phyloP scores from a whole-genome alignment of 2,797 vertebrate genomes.

The Brotogeris chrysoptera region DNA sequence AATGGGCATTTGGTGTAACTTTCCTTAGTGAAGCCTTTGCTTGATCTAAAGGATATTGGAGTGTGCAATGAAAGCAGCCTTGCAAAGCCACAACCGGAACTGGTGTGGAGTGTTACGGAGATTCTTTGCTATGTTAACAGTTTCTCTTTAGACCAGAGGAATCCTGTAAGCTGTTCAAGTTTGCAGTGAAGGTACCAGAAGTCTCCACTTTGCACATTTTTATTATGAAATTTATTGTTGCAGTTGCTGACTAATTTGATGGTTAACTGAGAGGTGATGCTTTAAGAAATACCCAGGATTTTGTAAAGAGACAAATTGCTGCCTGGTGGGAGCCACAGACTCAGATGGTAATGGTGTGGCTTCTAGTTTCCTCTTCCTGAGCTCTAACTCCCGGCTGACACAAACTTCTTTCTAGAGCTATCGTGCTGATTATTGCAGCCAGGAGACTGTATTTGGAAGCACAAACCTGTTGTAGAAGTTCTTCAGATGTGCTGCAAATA shows the following conservation, averaged over 20 bases:
- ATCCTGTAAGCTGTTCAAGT: neutral
- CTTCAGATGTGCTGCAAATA: constrained; percentile 22
- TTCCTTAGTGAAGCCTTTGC: neutral
- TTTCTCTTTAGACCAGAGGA: neutral
- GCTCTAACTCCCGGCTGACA: neutral
- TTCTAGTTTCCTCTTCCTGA: neutral
- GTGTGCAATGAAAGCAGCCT: neutral
- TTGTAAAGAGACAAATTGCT: neutral
- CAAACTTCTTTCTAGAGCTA: neutral
- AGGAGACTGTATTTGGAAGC: neutral
- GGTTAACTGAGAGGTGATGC: neutral
- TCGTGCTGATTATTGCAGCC: neutral
- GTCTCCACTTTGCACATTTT: neutral
- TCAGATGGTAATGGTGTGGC: neutral
- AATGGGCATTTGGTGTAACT: neutral
- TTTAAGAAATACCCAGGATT: neutral
- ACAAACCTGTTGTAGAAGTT: neutral
- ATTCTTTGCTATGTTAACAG: neutral
- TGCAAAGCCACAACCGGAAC: neutral
- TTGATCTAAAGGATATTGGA: neutral
- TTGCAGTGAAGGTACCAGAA: neutral
- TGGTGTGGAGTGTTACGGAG: neutral
- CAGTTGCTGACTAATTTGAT: neutral
- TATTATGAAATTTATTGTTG: neutral
- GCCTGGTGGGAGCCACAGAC: neutral